These are phyloP conservation scores for Gouania willdenowi DNA, from an alignment of 2,797 vertebrate species.

Conservation along the genomic window DNA sequence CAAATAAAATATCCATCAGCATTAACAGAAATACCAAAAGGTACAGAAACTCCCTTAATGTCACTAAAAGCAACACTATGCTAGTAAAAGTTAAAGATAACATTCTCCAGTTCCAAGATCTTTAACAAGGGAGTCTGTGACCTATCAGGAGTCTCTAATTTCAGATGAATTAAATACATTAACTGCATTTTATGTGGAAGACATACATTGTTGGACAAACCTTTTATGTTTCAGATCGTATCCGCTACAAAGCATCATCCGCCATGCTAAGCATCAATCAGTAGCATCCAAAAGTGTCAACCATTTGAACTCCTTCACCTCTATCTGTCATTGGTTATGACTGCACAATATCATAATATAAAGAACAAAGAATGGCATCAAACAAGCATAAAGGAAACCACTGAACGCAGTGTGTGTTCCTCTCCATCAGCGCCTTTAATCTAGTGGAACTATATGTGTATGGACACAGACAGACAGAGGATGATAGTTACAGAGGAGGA, in stretches of 20 bases:
- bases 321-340: slow-evolving; percentile 42
- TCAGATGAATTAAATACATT: too few species aligned
- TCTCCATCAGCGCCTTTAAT: slow-evolving; percentile 26
- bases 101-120: too few species aligned
- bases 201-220: too few species aligned
- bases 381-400: slow-evolving; percentile 36
- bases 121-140: too few species aligned
- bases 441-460: slow-evolving; percentile 19
- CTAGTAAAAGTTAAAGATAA: too few species aligned
- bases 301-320: slow-evolving; percentile 18
- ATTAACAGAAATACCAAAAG: too few species aligned
- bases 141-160: too few species aligned
- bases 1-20: too few species aligned
- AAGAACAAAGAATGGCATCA: slow-evolving; percentile 47
- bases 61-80: too few species aligned
- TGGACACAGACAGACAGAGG: slow-evolving; percentile 29
- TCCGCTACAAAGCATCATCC: slow-evolving; percentile 16
- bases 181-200: too few species aligned
- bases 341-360: slow-evolving; percentile 46
- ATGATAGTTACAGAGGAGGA: slow-evolving; percentile 8
- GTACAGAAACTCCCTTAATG: too few species aligned
- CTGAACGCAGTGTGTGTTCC: slow-evolving; percentile 50
- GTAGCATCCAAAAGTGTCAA: slow-evolving; percentile 15
- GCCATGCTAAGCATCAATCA: slow-evolving; percentile 11
- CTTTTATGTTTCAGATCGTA: too few species aligned